Evolutionary conservation across 2,888 invertebrate species (phyloP).

Genomic region (Palloptera scutellata): DNA sequence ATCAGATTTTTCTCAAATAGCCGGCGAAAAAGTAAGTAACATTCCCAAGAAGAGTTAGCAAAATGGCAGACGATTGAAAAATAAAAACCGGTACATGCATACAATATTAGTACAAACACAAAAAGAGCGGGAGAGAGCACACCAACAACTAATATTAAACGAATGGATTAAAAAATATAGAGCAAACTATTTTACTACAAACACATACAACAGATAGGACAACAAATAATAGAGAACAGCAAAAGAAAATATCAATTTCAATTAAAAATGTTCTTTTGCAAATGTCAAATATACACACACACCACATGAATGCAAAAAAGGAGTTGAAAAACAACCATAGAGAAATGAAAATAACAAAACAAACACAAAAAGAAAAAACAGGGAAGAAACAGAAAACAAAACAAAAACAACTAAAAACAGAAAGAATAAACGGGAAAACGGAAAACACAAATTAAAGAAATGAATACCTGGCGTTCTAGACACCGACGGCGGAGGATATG

Average conservation of each 20-base stretch:
- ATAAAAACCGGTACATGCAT: too few species aligned
- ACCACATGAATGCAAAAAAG: neutral
- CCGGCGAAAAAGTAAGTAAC: too few species aligned
- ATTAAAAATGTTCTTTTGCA: too few species aligned
- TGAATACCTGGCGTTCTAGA: slow-evolving; percentile 65
- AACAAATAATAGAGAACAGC: neutral
- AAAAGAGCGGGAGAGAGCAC: too few species aligned
- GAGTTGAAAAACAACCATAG: neutral
- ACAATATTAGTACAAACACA: too few species aligned
- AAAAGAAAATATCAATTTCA: too few species aligned
- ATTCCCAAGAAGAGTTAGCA: too few species aligned
- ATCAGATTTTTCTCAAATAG: too few species aligned
- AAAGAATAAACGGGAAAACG: slow-evolving; percentile 29
- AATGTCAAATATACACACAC: too few species aligned
- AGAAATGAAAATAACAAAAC: neutral
- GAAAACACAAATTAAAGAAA: slow-evolving; percentile 33
- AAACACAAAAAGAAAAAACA: slow-evolving; percentile 6
- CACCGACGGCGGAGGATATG: slow-evolving; percentile 59
- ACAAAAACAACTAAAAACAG: slow-evolving; percentile 38
- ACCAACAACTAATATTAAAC: too few species aligned
- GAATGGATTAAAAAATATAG: too few species aligned
- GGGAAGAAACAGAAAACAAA: slow-evolving; percentile 22
- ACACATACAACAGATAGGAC: neutral
- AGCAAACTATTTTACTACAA: neutral
- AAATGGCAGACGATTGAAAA: too few species aligned